Conservation (phyloP, 2,888 invertebrate species). For the Trichacis sp. region DNA sequence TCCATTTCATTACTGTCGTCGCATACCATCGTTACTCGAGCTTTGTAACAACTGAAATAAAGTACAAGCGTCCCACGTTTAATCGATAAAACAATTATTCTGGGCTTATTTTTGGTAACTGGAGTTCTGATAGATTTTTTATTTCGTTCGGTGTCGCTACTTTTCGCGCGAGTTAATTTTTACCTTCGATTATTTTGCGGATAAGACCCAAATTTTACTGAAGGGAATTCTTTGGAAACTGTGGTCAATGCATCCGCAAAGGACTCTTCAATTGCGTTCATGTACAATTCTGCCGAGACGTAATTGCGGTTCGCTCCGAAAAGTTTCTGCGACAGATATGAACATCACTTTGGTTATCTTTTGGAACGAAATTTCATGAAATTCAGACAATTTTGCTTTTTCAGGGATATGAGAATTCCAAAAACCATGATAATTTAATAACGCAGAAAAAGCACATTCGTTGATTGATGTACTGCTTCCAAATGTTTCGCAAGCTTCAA, state of each 20-base stretch:
- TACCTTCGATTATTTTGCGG: conserved; percentile 69
- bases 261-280: conserved; percentile 69
- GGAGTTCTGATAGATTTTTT: no score
- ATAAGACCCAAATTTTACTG: conserved; percentile 72
- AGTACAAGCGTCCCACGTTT: background rate
- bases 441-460: no score
- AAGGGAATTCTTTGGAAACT: conserved; percentile 69
- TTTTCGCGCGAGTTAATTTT: background rate
- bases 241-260: conserved; percentile 67
- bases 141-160: no score
- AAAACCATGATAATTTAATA: no score
- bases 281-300: conserved; percentile 66
- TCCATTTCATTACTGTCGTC: conserved; percentile 59
- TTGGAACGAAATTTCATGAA: no score
- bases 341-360: no score
- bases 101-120: background rate
- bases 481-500: no score
- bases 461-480: no score
- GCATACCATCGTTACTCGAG: conserved; percentile 71
- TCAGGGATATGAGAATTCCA: no score
- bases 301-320: conserved; percentile 67
- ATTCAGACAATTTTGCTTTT: no score
- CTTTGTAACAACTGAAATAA: conserved; percentile 68
- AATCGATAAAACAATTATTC: conserved; percentile 1
- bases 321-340: conserved; percentile 53